phyloP scores from a whole-genome alignment of 2,113 vertebrate species.

The Dasyornis broadbenti region DNA sequence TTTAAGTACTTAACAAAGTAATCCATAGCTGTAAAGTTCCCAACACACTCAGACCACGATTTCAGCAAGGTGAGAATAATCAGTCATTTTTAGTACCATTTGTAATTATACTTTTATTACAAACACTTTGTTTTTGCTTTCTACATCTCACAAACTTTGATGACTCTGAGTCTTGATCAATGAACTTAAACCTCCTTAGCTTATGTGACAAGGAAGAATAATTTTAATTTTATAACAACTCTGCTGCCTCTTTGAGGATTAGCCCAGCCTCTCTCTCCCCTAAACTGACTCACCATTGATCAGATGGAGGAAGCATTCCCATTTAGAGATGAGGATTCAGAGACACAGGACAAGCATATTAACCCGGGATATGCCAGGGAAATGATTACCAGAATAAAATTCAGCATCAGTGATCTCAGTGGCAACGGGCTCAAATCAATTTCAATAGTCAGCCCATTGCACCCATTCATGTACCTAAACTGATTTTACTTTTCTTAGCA shows the following conservation, averaged over 20 bases:
- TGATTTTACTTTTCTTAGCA: not conserved
- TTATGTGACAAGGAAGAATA: not conserved
- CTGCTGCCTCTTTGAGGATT: not conserved
- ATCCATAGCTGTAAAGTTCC: not conserved
- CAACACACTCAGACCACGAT: not conserved
- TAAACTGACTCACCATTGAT: not conserved
- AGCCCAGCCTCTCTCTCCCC: not conserved
- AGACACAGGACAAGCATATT: not conserved
- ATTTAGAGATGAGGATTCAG: not conserved
- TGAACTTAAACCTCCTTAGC: not conserved
- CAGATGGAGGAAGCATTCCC: not conserved
- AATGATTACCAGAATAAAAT: not conserved
- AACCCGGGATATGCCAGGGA: not conserved
- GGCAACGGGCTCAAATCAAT: not conserved
- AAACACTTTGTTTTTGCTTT: not conserved
- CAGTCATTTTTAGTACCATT: not conserved
- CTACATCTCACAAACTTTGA: not conserved
- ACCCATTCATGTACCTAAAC: not conserved
- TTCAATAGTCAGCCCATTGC: not conserved
- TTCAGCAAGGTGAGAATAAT: not conserved
- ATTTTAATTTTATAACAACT: not conserved
- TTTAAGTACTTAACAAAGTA: not conserved
- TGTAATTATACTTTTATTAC: not conserved
- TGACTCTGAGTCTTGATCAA: not conserved
- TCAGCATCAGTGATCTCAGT: not conserved